Evolutionary conservation across 2,113 vertebrate species (phyloP).

Genomic region (Kobus ellipsiprymnus): DNA sequence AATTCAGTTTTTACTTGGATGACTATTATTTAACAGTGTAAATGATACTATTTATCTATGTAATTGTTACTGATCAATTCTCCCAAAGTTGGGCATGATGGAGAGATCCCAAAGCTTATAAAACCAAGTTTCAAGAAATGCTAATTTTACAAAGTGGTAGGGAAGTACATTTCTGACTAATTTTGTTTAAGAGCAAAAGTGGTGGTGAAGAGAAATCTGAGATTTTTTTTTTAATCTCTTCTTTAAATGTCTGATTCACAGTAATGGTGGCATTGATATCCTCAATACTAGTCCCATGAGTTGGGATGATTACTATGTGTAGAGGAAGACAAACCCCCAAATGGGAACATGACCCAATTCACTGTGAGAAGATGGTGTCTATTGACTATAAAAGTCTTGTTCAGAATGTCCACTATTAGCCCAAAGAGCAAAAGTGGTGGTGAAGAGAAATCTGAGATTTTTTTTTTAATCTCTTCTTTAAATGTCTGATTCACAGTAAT

Average conservation of each 20-base stretch:
- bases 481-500: background rate
- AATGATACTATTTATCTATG: background rate
- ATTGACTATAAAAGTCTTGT: too few species aligned
- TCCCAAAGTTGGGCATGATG: background rate
- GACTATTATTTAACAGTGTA: background rate
- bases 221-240: background rate
- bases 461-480: background rate
- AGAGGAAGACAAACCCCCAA: background rate
- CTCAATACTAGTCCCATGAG: background rate
- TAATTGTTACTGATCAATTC: background rate
- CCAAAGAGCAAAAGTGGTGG: background rate
- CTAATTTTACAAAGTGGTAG: background rate
- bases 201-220: background rate
- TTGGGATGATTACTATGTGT: background rate
- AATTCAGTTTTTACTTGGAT: background rate
- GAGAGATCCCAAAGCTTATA: background rate
- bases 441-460: background rate
- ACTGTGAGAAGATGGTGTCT: too few species aligned
- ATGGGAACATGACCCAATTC: too few species aligned
- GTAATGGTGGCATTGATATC: background rate
- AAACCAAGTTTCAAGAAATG: background rate
- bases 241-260: accelerated
- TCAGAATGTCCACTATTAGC: background rate
- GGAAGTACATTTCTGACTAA: background rate
- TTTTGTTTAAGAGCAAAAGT: background rate